Evolutionary conservation across 2,888 invertebrate species (phyloP).

Genomic region (Drosophila sordidula): DNA sequence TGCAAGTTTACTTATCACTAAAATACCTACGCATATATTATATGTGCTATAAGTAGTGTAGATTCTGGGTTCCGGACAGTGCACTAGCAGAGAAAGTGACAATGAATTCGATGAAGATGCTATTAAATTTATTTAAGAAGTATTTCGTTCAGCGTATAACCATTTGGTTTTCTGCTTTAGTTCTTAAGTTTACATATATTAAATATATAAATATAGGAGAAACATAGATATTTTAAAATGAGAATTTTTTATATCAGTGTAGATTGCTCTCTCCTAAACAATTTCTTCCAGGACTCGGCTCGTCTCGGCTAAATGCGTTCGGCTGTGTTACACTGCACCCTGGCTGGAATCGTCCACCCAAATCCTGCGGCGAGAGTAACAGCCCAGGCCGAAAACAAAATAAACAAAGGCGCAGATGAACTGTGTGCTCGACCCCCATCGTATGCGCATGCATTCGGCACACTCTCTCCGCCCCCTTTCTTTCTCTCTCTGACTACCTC

Average conservation of each 20-base stretch:
- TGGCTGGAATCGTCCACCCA: constrained; percentile 15
- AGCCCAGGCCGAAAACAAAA: neutral
- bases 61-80: neutral
- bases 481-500: neutral
- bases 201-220: no score
- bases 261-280: constrained; percentile 1
- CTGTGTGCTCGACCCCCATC: constrained; percentile 14
- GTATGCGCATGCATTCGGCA: constrained; percentile 35
- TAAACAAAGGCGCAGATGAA: constrained; percentile 17
- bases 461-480: neutral
- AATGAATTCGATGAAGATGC: neutral
- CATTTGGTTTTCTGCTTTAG: no score
- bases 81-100: neutral
- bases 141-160: no score
- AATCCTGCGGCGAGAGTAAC: neutral
- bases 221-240: no score
- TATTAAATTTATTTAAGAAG: neutral
- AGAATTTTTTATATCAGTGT: neutral
- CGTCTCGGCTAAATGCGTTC: constrained; percentile 30
- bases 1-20: constrained; percentile 12
- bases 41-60: neutral
- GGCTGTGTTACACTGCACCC: constrained; percentile 9
- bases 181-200: no score
- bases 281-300: constrained; percentile 11
- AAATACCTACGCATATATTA: neutral